A percentile compares a stretch with the other conserved stretches of the same genome.
These are phyloP conservation scores for Hipposideros armiger DNA, from an alignment of 2,113 vertebrate genomes.

Conservation along the genomic window DNA sequence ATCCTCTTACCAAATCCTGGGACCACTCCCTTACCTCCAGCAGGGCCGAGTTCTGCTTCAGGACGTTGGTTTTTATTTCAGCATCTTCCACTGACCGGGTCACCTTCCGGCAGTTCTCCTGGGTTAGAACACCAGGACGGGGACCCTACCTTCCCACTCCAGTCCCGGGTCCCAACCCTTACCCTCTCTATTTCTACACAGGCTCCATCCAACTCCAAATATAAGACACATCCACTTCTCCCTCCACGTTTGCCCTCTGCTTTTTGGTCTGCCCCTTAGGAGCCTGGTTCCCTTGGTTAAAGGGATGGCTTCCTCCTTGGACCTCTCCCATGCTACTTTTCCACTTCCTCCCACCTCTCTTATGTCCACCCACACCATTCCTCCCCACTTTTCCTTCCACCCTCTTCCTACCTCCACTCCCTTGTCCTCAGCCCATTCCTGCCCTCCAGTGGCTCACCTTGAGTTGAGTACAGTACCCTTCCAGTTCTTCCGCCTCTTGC, in stretches of 20 bases:
- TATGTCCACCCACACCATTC: neutral
- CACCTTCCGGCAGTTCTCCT: constrained; percentile 86
- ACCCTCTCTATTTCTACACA: neutral
- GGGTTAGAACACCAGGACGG: constrained; percentile 64
- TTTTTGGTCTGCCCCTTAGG: neutral
- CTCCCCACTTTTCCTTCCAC: neutral
- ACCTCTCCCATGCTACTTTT: neutral
- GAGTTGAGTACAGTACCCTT: constrained; percentile 81
- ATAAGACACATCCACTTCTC: too few species aligned
- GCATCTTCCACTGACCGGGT: constrained; percentile 83
- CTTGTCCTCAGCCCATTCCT: neutral
- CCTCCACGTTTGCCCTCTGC: neutral
- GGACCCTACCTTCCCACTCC: constrained; percentile 72
- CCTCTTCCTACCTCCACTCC: neutral
- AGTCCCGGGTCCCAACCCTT: neutral
- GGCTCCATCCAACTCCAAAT: neutral
- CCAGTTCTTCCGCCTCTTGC: constrained; percentile 82
- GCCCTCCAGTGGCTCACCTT: constrained; percentile 65
- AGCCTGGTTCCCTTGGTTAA: neutral
- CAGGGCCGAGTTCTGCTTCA: constrained; percentile 84
- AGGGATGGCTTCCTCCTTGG: neutral
- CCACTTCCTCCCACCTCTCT: neutral
- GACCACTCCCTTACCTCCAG: constrained; percentile 75
- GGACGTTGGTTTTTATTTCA: constrained; percentile 84
- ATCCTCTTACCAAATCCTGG: too few species aligned